These are phyloP conservation scores for Ctenomys sociabilis DNA, from an alignment of 2,113 vertebrate genomes.

Conservation along the genomic window DNA sequence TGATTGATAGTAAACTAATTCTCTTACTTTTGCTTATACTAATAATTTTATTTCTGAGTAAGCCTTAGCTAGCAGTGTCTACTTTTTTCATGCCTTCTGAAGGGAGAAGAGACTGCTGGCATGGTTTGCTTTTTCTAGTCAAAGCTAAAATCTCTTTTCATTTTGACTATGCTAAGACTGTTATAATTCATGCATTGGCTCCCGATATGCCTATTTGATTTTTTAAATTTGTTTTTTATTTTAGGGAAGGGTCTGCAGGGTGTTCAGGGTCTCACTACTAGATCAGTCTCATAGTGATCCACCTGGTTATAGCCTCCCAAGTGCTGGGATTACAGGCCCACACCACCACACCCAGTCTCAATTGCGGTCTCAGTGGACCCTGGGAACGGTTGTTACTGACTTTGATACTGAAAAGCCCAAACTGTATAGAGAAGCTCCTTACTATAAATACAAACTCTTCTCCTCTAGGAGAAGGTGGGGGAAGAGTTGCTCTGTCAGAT, in stretches of 20 bases:
- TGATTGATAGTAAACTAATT: neutral
- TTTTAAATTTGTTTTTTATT: too few species aligned
- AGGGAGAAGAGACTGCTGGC: conserved; percentile 28
- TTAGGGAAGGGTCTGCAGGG: too few species aligned
- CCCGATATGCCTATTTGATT: neutral
- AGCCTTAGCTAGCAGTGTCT: conserved; percentile 7
- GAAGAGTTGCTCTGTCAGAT: neutral
- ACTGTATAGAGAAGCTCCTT: neutral
- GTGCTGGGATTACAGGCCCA: too few species aligned
- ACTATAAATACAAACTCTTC: neutral
- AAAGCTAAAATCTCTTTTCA: conserved; percentile 72
- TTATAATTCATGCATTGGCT: conserved; percentile 39
- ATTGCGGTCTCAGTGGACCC: too few species aligned
- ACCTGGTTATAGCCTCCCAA: too few species aligned
- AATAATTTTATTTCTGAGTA: neutral
- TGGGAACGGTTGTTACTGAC: neutral
- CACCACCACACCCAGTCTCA: too few species aligned
- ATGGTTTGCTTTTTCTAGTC: conserved; percentile 52
- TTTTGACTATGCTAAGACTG: conserved; percentile 66
- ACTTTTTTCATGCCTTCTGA: conserved; percentile 53
- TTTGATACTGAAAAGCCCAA: conserved; percentile 17
- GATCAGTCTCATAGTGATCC: too few species aligned
- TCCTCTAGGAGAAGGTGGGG: neutral
- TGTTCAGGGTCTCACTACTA: too few species aligned
- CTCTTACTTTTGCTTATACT: conserved; percentile 41